Evolutionary conservation across 2,113 vertebrate species (phyloP).

Genomic region (Tonatia bakeri): DNA sequence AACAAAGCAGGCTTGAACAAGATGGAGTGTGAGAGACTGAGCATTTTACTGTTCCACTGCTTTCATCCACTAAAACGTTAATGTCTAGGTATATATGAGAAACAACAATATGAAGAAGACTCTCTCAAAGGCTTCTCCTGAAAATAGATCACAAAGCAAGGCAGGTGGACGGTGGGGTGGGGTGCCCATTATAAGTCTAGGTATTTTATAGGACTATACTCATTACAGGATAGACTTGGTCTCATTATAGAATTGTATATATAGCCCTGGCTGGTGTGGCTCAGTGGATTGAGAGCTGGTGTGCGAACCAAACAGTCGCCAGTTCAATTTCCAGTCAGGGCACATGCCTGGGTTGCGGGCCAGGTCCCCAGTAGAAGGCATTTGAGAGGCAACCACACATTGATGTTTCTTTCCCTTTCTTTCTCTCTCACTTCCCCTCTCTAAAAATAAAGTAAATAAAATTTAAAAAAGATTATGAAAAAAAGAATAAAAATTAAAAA

Average conservation of each 20-base stretch:
- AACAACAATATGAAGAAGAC: background rate
- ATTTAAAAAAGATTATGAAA: too few relatives aligned
- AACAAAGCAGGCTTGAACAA: background rate
- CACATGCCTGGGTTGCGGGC: too few relatives aligned
- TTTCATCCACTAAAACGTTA: slow-evolving; percentile 9
- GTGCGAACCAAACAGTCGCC: too few relatives aligned
- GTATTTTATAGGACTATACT: background rate
- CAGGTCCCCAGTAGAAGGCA: too few relatives aligned
- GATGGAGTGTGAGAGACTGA: background rate
- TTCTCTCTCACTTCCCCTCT: too few relatives aligned
- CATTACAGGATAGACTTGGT: background rate
- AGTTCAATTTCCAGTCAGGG: too few relatives aligned
- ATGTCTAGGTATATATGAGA: background rate
- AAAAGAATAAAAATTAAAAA: too few relatives aligned
- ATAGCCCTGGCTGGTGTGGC: background rate
- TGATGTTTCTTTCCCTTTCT: too few relatives aligned
- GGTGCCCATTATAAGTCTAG: background rate
- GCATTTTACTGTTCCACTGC: background rate
- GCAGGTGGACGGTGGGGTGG: background rate
- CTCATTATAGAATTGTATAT: background rate
- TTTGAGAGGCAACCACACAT: too few relatives aligned
- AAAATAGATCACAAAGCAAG: background rate
- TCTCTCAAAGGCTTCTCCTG: background rate
- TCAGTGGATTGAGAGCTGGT: too few relatives aligned
- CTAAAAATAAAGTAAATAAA: too few relatives aligned